These are phyloP conservation scores for Xanthia togata DNA, from an alignment of 2,888 invertebrate species.

Conservation along the genomic window DNA sequence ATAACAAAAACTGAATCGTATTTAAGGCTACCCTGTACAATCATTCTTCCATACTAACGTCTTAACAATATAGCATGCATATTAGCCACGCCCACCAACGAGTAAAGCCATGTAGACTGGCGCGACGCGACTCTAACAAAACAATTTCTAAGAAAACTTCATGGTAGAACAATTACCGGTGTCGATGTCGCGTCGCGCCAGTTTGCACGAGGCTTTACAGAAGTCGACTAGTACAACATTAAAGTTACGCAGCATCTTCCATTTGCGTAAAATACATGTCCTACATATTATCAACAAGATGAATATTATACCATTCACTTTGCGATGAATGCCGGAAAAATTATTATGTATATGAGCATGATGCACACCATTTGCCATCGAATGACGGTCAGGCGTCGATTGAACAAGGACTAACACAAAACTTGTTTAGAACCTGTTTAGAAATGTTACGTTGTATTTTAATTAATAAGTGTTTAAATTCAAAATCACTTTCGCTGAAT, in stretches of 20 bases:
- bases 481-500: conserved; percentile 22
- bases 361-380: conserved; percentile 17
- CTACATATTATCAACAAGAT: neutral
- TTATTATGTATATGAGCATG: neutral
- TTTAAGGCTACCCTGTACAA: no score
- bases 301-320: neutral
- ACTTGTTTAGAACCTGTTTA: neutral
- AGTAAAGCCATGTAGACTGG: no score
- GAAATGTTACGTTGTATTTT: conserved; percentile 4
- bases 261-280: neutral
- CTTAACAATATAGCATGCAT: no score
- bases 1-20: neutral
- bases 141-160: no score
- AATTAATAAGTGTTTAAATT: neutral
- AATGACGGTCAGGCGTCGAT: conserved; percentile 8
- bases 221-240: no score
- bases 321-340: neutral
- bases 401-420: neutral
- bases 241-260: no score
- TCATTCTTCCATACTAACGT: neutral
- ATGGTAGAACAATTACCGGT: no score
- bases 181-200: no score
- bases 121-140: no score
- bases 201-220: no score
- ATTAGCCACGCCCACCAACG: no score